A percentile compares a stretch with the other conserved stretches of the same genome.
Conservation (phyloP, 2,113 vertebrate genomes). For the Rousettus leschenaultii region DNA sequence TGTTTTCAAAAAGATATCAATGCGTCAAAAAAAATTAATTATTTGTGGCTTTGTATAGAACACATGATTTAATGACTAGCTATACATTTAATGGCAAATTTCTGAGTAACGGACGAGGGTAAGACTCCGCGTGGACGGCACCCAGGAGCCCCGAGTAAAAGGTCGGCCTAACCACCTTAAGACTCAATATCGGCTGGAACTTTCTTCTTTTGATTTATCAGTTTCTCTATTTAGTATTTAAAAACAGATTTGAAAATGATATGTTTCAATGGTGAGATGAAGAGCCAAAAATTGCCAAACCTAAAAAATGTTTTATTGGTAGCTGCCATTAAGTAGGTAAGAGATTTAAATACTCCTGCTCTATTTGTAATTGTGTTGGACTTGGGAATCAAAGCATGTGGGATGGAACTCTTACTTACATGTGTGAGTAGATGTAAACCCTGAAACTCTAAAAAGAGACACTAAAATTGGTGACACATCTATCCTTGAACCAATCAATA, state of each 20-base stretch:
- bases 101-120: neutral
- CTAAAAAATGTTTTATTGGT: neutral
- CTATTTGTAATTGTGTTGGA: neutral
- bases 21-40: neutral
- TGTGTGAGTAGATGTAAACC: neutral
- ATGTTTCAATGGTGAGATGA: neutral
- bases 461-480: neutral
- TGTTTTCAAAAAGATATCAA: neutral
- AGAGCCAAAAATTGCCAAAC: neutral
- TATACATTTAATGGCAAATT: neutral
- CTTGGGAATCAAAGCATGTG: neutral
- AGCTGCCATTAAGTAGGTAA: neutral
- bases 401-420: neutral
- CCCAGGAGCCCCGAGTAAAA: neutral
- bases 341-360: neutral
- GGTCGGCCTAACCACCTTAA: neutral
- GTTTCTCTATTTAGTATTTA: neutral
- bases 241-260: neutral
- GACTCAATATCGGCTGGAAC: neutral
- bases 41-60: neutral
- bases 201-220: neutral
- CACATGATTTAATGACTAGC: neutral
- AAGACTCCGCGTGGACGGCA: neutral
- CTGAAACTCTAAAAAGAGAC: neutral
- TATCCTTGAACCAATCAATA: neutral